Base-by-base conservation (phyloP, 2,888 invertebrate species). In the Eristalis pertinax region DNA sequence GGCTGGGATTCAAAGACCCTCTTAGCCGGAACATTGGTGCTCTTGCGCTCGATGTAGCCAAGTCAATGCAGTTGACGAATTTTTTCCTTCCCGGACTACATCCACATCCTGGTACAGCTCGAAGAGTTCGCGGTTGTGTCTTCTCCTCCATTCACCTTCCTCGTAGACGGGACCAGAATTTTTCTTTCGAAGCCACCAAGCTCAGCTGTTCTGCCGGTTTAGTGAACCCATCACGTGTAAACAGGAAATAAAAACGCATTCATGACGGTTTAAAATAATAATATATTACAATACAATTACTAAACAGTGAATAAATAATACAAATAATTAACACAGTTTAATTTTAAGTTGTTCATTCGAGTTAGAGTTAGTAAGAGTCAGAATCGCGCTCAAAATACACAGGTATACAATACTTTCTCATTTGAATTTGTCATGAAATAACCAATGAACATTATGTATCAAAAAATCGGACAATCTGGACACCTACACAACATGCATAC, bases 241-340 rank as follows among this genome's bases (percentile, higher is more conserved):
- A 2, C 38, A 38, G 13, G 13, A 19, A 50, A 50, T 8, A 43
- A 50, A 43, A 62, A 65, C 13, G 29, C 11, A 22, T 41, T 67
- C n/a, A 15, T 0, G 35, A 43, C 38, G 65, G 24, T 67, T 74
- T 56, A 4, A 74, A 72, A 64, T 69, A 64, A 64, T 62, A 50
- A 63, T 70, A 41, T 83, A 83, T 78, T 75, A 83, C 70, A 86
- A 70, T 78, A 77, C 43, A 58, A 76, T 35, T 69, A 32, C 63
- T 84, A 72, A 41, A 81, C 67, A 78, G 72, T 62, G 35, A 83
- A 86, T 87, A 87, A 87, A 87, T 87, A 87, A 79, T 87, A 87
- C 24, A 79, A 80, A 60, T 72, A 83, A 86, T 87, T 82, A 87
- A 83, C 86, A 87, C 83, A 87, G 83, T 75, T 82, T 38, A 11